These are phyloP conservation scores for Sycophaga agraensis DNA, from an alignment of 1,140 invertebrate species.

Conservation along the genomic window DNA sequence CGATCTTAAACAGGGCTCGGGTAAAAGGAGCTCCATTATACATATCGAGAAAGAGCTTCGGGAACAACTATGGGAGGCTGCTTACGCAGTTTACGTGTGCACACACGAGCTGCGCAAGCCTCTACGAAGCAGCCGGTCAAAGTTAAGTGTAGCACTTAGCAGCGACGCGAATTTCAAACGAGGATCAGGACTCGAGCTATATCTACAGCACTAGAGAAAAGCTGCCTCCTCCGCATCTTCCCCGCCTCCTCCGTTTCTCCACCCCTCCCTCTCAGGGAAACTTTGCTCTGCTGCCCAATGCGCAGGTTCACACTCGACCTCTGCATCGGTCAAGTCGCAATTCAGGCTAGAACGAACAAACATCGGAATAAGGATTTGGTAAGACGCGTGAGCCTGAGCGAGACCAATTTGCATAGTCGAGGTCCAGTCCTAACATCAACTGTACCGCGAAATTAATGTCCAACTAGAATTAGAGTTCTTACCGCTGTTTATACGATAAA, in stretches of 20 bases:
- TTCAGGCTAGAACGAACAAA: no score
- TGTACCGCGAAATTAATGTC: no score
- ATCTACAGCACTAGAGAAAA: not conserved
- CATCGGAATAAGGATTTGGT: no score
- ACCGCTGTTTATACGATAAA: no score
- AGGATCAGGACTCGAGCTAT: conserved; percentile 10
- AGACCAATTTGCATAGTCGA: no score
- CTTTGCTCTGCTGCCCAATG: not conserved
- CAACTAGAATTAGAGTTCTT: no score
- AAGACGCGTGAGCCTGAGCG: no score
- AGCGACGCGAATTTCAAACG: conserved; percentile 28
- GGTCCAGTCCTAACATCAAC: no score
- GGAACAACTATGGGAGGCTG: conserved; percentile 2
- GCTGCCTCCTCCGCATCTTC: not conserved
- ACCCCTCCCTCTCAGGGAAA: not conserved
- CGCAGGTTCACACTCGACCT: no score
- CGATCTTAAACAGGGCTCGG: conserved; percentile 1
- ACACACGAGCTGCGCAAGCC: not conserved
- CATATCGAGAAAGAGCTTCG: conserved; percentile 17
- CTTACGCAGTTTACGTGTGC: not conserved
- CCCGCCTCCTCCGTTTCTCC: not conserved
- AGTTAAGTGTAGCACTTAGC: conserved; percentile 29
- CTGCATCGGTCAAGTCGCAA: no score
- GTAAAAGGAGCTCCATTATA: conserved; percentile 9
- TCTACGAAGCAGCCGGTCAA: not conserved